Conservation (phyloP, 2,888 invertebrate species). For the Eupithecia abbreviata region DNA sequence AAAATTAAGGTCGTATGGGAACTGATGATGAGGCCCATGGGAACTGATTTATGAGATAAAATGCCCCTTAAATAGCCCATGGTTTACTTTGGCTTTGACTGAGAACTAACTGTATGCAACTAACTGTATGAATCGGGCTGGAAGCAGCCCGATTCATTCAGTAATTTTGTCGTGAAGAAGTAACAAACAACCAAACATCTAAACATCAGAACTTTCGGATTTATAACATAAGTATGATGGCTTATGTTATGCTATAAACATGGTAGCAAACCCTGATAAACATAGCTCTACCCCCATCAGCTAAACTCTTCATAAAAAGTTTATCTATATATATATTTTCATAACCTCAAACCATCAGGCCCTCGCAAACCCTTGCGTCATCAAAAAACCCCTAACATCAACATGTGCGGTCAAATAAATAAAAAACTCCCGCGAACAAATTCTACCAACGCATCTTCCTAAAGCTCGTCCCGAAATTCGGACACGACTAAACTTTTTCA, state of each 20-base stretch:
- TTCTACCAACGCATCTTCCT: neutral
- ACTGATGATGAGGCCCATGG: too few species aligned
- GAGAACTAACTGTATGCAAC: too few species aligned
- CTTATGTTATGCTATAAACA: neutral
- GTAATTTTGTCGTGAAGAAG: too few species aligned
- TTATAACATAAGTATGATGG: too few species aligned
- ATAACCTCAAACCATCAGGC: neutral
- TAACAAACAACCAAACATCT: too few species aligned
- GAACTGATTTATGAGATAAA: too few species aligned
- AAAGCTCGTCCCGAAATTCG: conserved; percentile 2
- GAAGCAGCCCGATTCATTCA: too few species aligned
- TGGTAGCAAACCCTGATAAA: neutral
- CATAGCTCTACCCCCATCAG: neutral
- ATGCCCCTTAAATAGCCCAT: too few species aligned
- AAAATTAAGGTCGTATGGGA: too few species aligned
- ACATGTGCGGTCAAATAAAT: conserved; percentile 1
- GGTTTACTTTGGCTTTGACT: too few species aligned
- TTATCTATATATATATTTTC: neutral
- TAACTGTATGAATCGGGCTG: too few species aligned
- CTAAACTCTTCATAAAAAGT: neutral
- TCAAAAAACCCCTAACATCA: conserved; percentile 1
- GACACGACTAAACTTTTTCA: conserved; percentile 5
- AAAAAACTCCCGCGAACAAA: neutral
- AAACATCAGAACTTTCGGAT: too few species aligned
- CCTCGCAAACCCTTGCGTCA: neutral